Conservation (phyloP, 2,888 invertebrate species). For the Drosophila tripunctata region DNA sequence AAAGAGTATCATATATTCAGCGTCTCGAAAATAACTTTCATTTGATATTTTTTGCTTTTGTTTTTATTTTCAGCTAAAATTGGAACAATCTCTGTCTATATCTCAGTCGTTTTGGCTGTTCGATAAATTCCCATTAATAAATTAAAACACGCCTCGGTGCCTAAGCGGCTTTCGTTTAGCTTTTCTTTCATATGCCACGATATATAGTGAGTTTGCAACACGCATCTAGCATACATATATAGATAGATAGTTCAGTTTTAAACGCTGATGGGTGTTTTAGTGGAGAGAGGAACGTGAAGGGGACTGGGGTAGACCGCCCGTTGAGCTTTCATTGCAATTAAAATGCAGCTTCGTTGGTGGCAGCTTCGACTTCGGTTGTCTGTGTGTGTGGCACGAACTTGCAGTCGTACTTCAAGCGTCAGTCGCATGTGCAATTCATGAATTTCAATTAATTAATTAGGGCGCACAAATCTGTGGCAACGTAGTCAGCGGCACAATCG, state of each 20-base stretch:
- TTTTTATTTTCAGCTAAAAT: constrained; percentile 5
- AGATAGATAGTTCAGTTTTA: constrained; percentile 42
- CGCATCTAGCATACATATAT: no score
- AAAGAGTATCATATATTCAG: neutral
- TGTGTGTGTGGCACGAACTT: constrained; percentile 14
- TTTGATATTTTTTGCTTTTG: neutral
- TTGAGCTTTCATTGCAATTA: constrained; percentile 78
- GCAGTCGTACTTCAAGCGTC: constrained; percentile 56
- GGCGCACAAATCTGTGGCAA: constrained; percentile 71
- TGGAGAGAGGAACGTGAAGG: neutral
- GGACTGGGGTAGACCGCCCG: constrained; percentile 30
- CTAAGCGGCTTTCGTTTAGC: constrained; percentile 68
- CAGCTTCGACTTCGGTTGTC: constrained; percentile 10
- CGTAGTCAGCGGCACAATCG: constrained; percentile 50
- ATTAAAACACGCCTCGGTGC: constrained; percentile 50
- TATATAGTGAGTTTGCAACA: no score
- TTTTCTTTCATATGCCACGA: constrained; percentile 39
- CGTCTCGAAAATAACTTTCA: neutral
- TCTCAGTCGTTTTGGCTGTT: constrained; percentile 30
- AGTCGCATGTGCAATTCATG: constrained; percentile 77
- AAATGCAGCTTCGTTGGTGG: constrained; percentile 57
- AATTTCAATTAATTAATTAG: constrained; percentile 80
- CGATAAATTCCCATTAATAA: constrained; percentile 58
- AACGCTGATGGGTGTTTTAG: constrained; percentile 29
- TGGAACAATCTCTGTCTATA: constrained; percentile 10